These are phyloP conservation scores for Sesamia nonagrioides DNA, from an alignment of 1,140 invertebrate genomes.

Conservation along the genomic window DNA sequence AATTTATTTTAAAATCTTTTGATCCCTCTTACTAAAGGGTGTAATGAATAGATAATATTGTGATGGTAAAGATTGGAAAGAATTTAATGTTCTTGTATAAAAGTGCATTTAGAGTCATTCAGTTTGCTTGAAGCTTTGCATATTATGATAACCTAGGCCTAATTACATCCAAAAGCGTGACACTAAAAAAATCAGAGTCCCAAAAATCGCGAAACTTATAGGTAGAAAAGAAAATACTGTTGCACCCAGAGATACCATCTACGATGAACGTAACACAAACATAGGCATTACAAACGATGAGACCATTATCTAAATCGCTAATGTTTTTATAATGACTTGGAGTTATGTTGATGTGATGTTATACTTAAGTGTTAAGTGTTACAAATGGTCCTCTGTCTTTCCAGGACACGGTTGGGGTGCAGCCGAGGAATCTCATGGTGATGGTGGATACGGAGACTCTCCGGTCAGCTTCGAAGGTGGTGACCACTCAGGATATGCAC, in stretches of 20 bases:
- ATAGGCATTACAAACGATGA: slow-evolving; percentile 14
- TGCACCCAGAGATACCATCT: background rate
- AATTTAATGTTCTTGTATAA: too few relatives aligned
- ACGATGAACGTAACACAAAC: background rate
- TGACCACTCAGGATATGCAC: slow-evolving; percentile 70
- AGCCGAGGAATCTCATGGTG: slow-evolving; percentile 72
- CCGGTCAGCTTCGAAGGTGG: slow-evolving; percentile 78
- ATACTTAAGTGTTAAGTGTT: slow-evolving; percentile 11
- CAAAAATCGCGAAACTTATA: too few relatives aligned
- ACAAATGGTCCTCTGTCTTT: slow-evolving; percentile 39
- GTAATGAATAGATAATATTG: too few relatives aligned
- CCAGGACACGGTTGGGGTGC: slow-evolving; percentile 80
- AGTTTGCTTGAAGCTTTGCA: too few relatives aligned
- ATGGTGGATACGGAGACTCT: slow-evolving; percentile 68
- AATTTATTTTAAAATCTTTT: background rate
- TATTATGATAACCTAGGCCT: too few relatives aligned
- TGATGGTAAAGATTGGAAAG: too few relatives aligned
- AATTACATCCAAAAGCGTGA: too few relatives aligned
- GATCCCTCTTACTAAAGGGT: too few relatives aligned
- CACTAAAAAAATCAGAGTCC: too few relatives aligned
- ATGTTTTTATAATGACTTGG: slow-evolving; percentile 18
- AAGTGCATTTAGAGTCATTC: too few relatives aligned
- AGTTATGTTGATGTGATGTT: background rate
- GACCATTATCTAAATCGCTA: slow-evolving; percentile 8
- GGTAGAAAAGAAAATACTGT: too few relatives aligned